Percentiles rank a stretch among this genome's conserved stretches.
phyloP scores from a whole-genome alignment of 2,888 invertebrate genomes.

The Salpingus planirostris region DNA sequence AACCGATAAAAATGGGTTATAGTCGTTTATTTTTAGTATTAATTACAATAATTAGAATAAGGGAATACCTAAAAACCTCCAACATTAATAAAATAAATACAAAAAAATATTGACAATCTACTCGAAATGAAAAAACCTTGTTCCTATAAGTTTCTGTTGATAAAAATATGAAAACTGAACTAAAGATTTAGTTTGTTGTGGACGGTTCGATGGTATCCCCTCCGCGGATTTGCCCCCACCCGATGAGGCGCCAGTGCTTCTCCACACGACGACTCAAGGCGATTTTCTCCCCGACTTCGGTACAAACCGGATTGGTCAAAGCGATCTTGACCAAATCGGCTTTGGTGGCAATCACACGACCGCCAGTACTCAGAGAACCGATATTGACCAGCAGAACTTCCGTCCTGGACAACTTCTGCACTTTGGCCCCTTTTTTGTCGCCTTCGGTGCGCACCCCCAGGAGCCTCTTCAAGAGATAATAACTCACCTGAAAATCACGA shows the following conservation, averaged over 20 bases:
- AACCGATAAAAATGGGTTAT: too few relatives aligned
- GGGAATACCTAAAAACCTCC: too few relatives aligned
- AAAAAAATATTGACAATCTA: too few relatives aligned
- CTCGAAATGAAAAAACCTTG: too few relatives aligned
- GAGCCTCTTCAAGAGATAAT: constrained; percentile 89
- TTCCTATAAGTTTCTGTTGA: too few relatives aligned
- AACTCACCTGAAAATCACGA: constrained; percentile 51
- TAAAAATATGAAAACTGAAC: background rate
- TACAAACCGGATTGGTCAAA: constrained; percentile 95
- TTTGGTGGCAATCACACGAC: constrained; percentile 87
- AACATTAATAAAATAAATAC: too few relatives aligned
- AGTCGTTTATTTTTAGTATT: too few relatives aligned
- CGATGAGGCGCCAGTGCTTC: constrained; percentile 99
- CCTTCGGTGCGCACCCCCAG: constrained; percentile 98
- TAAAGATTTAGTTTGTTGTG: constrained; percentile 21
- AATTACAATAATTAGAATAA: too few relatives aligned
- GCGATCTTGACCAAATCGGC: constrained; percentile 97
- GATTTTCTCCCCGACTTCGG: constrained; percentile 97
- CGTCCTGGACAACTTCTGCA: constrained; percentile 81
- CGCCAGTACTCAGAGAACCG: constrained; percentile 96
- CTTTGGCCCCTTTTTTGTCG: constrained; percentile 97
- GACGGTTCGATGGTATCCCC: constrained; percentile 96
- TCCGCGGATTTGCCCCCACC: constrained; percentile 98
- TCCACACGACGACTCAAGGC: constrained; percentile 98
- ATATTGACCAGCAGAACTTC: constrained; percentile 97